Evolutionary conservation across 2,888 invertebrate species (phyloP).

Genomic region (Drosophila mimica): DNA sequence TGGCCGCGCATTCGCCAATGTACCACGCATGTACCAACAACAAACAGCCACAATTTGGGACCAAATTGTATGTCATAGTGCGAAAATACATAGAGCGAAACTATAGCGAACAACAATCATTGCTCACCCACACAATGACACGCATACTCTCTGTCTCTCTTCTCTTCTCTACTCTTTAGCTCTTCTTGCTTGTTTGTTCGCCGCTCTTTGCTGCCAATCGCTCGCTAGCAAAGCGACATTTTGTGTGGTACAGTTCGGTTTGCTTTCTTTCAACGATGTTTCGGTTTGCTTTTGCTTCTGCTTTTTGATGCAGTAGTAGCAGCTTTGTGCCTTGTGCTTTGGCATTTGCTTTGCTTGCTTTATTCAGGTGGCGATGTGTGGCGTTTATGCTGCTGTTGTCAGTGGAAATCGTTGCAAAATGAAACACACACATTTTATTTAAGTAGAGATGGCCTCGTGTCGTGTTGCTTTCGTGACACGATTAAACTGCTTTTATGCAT

Average conservation of each 20-base stretch:
- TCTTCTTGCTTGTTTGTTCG: conserved; percentile 34
- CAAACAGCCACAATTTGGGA: conserved; percentile 29
- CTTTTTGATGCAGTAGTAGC: conserved; percentile 23
- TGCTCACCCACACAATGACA: conserved; percentile 39
- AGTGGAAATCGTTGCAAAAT: conserved; percentile 3
- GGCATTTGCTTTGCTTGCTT: conserved; percentile 35
- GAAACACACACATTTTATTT: not conserved
- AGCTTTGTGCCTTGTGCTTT: conserved; percentile 35
- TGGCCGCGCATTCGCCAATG: conserved; percentile 13
- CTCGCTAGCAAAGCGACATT: conserved; percentile 16
- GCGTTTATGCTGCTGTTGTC: conserved; percentile 9
- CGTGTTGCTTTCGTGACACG: conserved; percentile 22
- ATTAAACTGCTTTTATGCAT: not conserved
- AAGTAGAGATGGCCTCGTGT: conserved; percentile 11
- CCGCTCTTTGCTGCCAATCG: conserved; percentile 24
- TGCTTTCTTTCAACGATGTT: conserved; percentile 41
- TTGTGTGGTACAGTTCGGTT: conserved; percentile 51
- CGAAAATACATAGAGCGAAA: conserved; percentile 37
- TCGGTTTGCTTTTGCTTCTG: conserved; percentile 38
- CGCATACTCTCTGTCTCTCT: conserved; percentile 18
- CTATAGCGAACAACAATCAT: conserved; percentile 14
- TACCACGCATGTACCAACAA: conserved; percentile 13
- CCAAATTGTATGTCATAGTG: conserved; percentile 40
- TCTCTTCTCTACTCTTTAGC: conserved; percentile 23
- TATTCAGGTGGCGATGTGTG: conserved; percentile 8